These are phyloP conservation scores for Copidosoma floridanum DNA, from an alignment of 1,140 invertebrate species.

Conservation along the genomic window DNA sequence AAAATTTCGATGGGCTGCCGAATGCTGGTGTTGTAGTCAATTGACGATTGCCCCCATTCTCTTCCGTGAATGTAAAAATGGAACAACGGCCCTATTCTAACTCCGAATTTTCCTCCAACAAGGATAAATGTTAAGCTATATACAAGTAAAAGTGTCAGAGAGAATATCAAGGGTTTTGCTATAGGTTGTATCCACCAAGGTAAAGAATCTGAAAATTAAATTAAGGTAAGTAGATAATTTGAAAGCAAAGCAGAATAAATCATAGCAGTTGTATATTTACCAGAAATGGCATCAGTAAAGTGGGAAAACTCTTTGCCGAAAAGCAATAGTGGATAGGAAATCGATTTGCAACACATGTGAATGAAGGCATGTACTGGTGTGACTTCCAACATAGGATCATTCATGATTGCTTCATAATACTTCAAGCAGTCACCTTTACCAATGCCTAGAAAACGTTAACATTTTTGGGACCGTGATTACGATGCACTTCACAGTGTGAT, in stretches of 20 bases:
- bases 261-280: slow-evolving; percentile 27
- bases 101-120: slow-evolving; percentile 29
- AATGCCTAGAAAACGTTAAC: background rate
- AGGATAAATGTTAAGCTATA: too few relatives aligned
- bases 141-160: too few relatives aligned
- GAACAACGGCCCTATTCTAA: slow-evolving; percentile 33
- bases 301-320: too few relatives aligned
- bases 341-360: slow-evolving; percentile 31
- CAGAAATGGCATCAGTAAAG: slow-evolving; percentile 37
- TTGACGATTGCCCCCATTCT: background rate
- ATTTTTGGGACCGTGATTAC: too few relatives aligned
- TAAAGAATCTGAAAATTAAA: slow-evolving; percentile 8
- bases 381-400: slow-evolving; percentile 38
- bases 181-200: slow-evolving; percentile 10
- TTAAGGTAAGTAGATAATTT: background rate
- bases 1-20: slow-evolving; percentile 18
- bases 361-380: slow-evolving; percentile 40
- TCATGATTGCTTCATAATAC: slow-evolving; percentile 37
- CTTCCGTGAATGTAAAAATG: slow-evolving; percentile 15
- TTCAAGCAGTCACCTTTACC: slow-evolving; percentile 35
- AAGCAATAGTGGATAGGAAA: slow-evolving; percentile 35
- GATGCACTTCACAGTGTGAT: too few relatives aligned
- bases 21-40: background rate
- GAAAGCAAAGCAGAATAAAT: background rate
- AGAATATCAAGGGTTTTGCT: slow-evolving; percentile 9